Conservation (phyloP, 2,113 vertebrate species). For the Datnioides undecimradiatus region DNA sequence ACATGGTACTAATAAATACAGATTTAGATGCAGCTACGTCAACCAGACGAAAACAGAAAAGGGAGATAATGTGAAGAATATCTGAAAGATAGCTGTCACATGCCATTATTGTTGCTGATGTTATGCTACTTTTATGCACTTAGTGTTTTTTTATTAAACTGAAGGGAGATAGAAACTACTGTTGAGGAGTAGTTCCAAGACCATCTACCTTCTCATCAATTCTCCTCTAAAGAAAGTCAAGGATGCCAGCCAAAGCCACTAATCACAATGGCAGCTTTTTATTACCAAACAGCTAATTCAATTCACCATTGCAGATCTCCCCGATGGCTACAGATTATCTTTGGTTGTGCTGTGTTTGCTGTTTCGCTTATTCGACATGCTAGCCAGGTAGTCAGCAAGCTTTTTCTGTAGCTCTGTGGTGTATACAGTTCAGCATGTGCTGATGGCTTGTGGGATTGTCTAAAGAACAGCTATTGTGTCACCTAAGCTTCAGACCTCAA, state of each 20-base stretch:
- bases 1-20: slow-evolving; percentile 4
- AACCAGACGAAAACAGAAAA: not conserved
- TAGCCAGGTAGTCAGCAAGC: not conserved
- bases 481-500: slow-evolving; percentile 29
- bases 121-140: not conserved
- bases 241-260: slow-evolving; percentile 14
- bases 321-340: slow-evolving; percentile 16
- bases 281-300: slow-evolving; percentile 11
- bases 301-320: not conserved
- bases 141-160: not conserved
- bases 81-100: not conserved
- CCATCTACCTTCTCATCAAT: not conserved
- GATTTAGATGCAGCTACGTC: not conserved
- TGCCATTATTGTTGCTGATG: not conserved
- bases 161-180: not conserved
- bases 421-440: slow-evolving; percentile 36
- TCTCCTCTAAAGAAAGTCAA: slow-evolving; percentile 3
- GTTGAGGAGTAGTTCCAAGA: not conserved
- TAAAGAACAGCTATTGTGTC: slow-evolving; percentile 1
- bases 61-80: not conserved
- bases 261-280: slow-evolving; percentile 22
- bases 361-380: slow-evolving; percentile 5
- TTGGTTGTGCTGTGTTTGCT: not conserved
- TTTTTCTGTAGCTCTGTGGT: not conserved
- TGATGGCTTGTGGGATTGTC: slow-evolving; percentile 31